Evolutionary conservation across 2,888 invertebrate genomes (phyloP).

Genomic region (Microplitis deprimator): DNA sequence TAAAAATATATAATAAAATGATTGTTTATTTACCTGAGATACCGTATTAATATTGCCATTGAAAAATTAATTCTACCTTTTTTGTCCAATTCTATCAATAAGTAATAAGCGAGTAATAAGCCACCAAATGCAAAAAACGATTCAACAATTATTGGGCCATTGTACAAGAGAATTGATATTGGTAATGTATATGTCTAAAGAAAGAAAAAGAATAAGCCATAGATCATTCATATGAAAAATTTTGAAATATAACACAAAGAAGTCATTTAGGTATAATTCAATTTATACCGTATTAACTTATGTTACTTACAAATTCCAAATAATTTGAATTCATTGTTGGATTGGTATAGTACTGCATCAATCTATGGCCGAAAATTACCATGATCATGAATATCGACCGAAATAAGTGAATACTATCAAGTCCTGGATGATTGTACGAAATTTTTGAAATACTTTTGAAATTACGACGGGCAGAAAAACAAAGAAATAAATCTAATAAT

Average conservation of each 20-base stretch:
- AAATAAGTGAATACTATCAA: constrained; percentile 59
- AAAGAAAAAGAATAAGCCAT: constrained; percentile 52
- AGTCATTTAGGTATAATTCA: not conserved
- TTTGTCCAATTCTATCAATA: constrained; percentile 56
- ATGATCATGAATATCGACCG: constrained; percentile 52
- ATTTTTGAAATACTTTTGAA: constrained; percentile 52
- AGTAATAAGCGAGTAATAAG: constrained; percentile 69
- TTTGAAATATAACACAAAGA: no score
- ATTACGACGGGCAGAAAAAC: constrained; percentile 60
- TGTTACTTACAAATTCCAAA: constrained; percentile 53
- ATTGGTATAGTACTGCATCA: constrained; percentile 52
- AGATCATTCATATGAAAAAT: not conserved
- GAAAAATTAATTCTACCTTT: constrained; percentile 53
- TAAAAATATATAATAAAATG: no score
- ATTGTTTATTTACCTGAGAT: constrained; percentile 53
- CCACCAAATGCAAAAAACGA: constrained; percentile 81
- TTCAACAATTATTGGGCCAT: constrained; percentile 79
- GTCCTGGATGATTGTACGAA: constrained; percentile 54
- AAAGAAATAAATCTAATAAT: constrained; percentile 52
- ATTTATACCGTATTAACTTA: not conserved
- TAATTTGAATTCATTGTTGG: constrained; percentile 51
- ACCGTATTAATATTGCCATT: constrained; percentile 51
- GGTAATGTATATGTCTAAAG: constrained; percentile 75
- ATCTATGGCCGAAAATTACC: constrained; percentile 56
- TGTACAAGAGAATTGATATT: constrained; percentile 79